Evolutionary conservation across 2,888 invertebrate species (phyloP), one percentile per base, ranked within the genome.

Genomic region (Phymatocera aterrima): DNA sequence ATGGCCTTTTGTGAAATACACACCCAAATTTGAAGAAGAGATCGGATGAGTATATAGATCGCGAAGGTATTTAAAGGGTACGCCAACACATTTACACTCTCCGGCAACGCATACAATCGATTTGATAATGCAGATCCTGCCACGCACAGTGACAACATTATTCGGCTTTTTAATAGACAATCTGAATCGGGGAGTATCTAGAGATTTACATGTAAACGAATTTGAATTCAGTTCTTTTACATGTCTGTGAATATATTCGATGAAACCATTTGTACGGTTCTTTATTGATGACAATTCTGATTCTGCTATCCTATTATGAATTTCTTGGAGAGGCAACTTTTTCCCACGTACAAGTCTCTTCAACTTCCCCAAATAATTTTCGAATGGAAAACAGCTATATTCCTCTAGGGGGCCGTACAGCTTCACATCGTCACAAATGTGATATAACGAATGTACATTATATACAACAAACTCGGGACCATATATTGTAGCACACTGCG

Each of bases 331-430:
- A 54, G 54, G 24, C 6, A 54, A 24, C 21, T 24, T 18, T 54
- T 54, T 54, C 54, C 21, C 54, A 54, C 54, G 54, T 54, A 54
- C 54, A 54, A 54, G 24, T 54, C 54, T 18, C 24, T 24, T 54
- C 24, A 54, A 54, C 21, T 18, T 54, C 2, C 54, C 24, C 54
- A 54, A 21, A 24, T 54, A 54, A 54, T 54, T 54, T 24, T 54
- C 54, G 46, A 46, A 46, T 46, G 46, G 46, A 46, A 46, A 46
- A 46, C 46, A 46, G 46, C 46, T 46, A 46, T 46, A 46, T 46
- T 46, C 46, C n/a, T 46, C 46, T 46, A 46, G 46, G 46, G 46
- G 46, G 46, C 46, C 46, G 46, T 46, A 46, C 46, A 46, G 46
- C 46, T 46, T 46, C 46, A 46, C 46, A 46, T 46, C 46, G 4